phyloP scores from a whole-genome alignment of 2,797 vertebrate genomes.

The Artibeus lituratus region DNA sequence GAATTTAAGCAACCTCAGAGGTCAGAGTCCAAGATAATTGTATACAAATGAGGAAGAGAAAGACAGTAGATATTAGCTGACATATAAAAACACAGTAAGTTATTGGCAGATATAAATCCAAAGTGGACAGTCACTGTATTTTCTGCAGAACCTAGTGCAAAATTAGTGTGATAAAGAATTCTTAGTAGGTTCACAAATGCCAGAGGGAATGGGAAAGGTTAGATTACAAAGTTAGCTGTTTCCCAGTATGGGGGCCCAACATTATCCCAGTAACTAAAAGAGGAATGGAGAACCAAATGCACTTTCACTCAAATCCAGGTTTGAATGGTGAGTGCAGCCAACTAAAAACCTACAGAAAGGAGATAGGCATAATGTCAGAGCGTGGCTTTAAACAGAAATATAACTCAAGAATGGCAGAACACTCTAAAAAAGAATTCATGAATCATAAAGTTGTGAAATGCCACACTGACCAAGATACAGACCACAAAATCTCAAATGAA shows the following conservation, averaged over 20 bases:
- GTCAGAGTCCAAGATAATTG: not conserved
- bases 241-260: not conserved
- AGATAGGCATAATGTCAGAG: not conserved
- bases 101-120: not conserved
- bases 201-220: not conserved
- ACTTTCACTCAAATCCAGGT: not conserved
- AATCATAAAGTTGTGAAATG: not conserved
- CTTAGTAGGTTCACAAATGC: not conserved
- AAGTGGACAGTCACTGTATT: not conserved
- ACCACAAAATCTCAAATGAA: not conserved
- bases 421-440: not conserved
- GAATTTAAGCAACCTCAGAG: not conserved
- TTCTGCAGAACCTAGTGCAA: not conserved
- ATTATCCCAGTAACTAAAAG: not conserved
- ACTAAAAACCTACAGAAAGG: not conserved
- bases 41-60: not conserved
- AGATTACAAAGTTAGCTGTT: not conserved
- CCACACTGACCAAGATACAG: not conserved
- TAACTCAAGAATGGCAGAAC: not conserved
- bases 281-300: not conserved
- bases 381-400: not conserved
- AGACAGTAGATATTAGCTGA: not conserved
- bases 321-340: not conserved
- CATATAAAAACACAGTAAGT: not conserved
- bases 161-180: not conserved